Evolutionary conservation across 1,140 invertebrate genomes (phyloP).

Genomic region (Sminthurides bifidus): DNA sequence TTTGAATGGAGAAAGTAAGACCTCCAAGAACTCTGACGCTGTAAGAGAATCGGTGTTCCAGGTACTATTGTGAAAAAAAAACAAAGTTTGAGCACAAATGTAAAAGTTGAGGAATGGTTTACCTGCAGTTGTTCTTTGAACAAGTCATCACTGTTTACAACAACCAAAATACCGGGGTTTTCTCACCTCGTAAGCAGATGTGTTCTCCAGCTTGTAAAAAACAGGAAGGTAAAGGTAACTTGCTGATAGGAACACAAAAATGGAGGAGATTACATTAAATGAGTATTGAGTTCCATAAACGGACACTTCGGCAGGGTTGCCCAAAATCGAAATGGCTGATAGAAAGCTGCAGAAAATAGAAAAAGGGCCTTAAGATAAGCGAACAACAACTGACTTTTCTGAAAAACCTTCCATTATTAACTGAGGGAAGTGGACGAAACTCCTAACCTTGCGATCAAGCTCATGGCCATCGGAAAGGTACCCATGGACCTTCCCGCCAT

Average conservation of each 20-base stretch:
- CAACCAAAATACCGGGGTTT: too few relatives aligned
- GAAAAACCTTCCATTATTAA: not conserved
- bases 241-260: not conserved
- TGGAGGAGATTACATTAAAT: not conserved
- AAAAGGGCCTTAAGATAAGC: slow-evolving; percentile 3
- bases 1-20: not conserved
- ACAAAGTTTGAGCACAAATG: too few relatives aligned
- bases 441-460: slow-evolving; percentile 48
- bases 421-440: not conserved
- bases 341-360: slow-evolving; percentile 40
- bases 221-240: slow-evolving; percentile 2
- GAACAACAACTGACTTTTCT: not conserved
- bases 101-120: too few relatives aligned
- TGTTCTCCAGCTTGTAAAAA: not conserved
- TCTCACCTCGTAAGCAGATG: too few relatives aligned
- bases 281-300: not conserved
- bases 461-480: slow-evolving; percentile 59
- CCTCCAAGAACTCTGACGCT: too few relatives aligned
- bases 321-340: slow-evolving; percentile 46
- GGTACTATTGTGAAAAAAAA: too few relatives aligned
- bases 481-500: slow-evolving; percentile 33
- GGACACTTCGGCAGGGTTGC: slow-evolving; percentile 42
- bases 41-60: too few relatives aligned
- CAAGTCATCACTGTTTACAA: too few relatives aligned
- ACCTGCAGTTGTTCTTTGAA: too few relatives aligned